Base-by-base conservation (phyloP, 2,888 invertebrate genomes). In the Eristalinus aeneus region DNA sequence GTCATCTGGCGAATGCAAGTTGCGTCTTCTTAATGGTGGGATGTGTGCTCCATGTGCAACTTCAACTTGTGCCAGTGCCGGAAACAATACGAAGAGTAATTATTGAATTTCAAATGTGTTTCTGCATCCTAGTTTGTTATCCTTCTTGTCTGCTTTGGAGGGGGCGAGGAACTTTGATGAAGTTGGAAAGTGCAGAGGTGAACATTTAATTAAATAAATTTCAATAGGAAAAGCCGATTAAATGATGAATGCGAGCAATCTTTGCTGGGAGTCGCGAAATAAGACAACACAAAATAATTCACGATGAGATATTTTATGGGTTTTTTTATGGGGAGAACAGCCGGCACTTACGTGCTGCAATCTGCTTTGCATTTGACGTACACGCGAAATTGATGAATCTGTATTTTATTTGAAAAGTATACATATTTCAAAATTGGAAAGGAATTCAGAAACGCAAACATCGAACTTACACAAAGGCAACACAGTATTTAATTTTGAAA, bases 81-180 rank as follows among this genome's bases (percentile, higher is more conserved):
- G 72, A 73, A 67, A 68, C 71, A 68, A 61, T 73, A 32, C 22
- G 39, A 64, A 64, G 31, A 72, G 56, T 74, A 79, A 65, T 79
- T 74, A 78, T 78, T 74, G 69, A 74, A 69, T 71, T 78, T 34
- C 36, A 65, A 83, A 83, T 74, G 71, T 65, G 56, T 61, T 84
- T 79, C 46, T 65, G 53, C 32, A 61, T 34, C 60, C n/a, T 56
- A 68, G 73, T 72, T 83, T 53, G 69, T 65, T 73, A 68, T 73
- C 63, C 39, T 58, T 72, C 73, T 61, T 67, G 46, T 71, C 73
- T 53, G 27, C 27, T 64, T 72, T 32, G 31, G 65, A 53, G n/a
- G n/a, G 46, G 11, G 20, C 10, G 32, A 34, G n/a, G 16, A 58
- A 64, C 39, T 58, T 74, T 64, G 23, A 36, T 36, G 23, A 32